Evolutionary conservation across 2,888 invertebrate genomes (phyloP), one percentile per base, ranked within the genome.

Genomic region (Pachymerium ferrugineum): DNA sequence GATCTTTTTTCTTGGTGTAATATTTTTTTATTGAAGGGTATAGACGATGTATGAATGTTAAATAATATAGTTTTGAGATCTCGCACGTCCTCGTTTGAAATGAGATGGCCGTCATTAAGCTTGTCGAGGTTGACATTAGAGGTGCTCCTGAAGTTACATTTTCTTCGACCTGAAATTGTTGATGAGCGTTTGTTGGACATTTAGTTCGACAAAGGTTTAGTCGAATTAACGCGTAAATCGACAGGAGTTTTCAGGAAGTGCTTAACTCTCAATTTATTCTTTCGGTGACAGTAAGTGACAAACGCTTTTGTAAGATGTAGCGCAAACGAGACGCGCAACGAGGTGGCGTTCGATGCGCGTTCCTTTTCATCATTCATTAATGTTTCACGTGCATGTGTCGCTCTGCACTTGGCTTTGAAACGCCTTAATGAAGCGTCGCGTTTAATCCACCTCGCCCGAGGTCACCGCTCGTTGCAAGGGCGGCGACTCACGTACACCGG

Each of bases 361-460:
- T 54, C 54, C 54, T 54, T 54, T 54, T 54, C 54, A 54, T 54
- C 54, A 54, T 54, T 54, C 54, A 54, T 54, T 54, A 54, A 54
- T 54, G 54, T 54, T 54, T 54, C 22, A 54, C 22, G 54, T 54
- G 54, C 54, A 54, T 54, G 54, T 54, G 54, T 54, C 54, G 54
- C 54, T 22, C 25, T 54, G 54, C 54, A 54, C 54, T 54, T 22
- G 54, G 54, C 54, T 54, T 54, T 54, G 25, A 54, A 54, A 28
- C 28, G 54, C 54, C 54, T 54, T 54, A 54, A 54, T 54, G 54
- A 54, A 54, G 54, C 54, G 54, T 54, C 54, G 54, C 54, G 54
- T 54, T 54, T 54, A 54, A 54, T 54, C 54, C 54, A 8, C 25
- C 54, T 54, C 54, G 54, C 3, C 54, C 54, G 54, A 54, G 54